Base-by-base conservation (phyloP, 2,797 vertebrate species). In the Melanotaenia boesemani region DNA sequence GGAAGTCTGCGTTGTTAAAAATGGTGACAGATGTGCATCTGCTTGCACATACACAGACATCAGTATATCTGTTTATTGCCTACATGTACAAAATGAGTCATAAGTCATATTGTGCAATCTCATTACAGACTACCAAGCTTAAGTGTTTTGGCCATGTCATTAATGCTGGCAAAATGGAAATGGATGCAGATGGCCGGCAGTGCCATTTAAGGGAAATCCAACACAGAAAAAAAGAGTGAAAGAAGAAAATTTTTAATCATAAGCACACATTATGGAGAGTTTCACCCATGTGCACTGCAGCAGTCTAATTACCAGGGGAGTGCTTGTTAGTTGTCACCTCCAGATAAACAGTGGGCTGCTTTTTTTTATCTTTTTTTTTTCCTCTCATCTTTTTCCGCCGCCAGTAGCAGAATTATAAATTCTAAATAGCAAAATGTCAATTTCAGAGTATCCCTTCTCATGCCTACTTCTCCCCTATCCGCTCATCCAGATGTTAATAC, bases 261-360 rank as follows among this genome's bases (percentile, higher is more conserved):
- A 63, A 79, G 52, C 50, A 69, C 74, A 81, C 76, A 84, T 89
- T 82, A 86, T 81, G 74, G 70, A 88, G 81, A 82, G 73, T 84
- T 88, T 77, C 24, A 34, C 54, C 78, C 59, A 63, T 84, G 72
- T 84, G 77, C 72, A 81, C 67, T 70, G 76, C 73, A 6, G 82
- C 74, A 83, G 84, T 87, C 89, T 90, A 92, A 93, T 94, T 93
- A 93, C 84, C 77, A 86, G 78, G 81, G 84, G 85, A 80, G 86
- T 36, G 82, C 80, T 89, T 90, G 88, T 91, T 93, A 88, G 89
- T 92, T 91, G 88, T 93, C 87, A 91, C 89, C 90, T 90, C 81
- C 77, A 92, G 81, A 90, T 91, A 89, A 94, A 92, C 85, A 90
- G 77, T 56, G 22, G 66, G 70, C 32, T 74, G 70, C 72, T 80